These are phyloP conservation scores for Corythucha ciliata DNA, from an alignment of 2,888 invertebrate genomes.

Conservation along the genomic window DNA sequence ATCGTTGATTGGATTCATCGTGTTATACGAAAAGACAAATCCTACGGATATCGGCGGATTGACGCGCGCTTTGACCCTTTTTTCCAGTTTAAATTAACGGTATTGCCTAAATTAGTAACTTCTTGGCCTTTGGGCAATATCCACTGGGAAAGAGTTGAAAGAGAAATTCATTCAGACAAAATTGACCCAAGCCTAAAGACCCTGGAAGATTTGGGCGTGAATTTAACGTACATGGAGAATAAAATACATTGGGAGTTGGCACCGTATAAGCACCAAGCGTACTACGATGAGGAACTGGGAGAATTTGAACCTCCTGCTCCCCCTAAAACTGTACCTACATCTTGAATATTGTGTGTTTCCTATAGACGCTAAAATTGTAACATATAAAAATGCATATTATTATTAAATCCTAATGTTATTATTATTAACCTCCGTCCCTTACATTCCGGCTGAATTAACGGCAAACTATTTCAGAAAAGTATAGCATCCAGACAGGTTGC, in stretches of 20 bases:
- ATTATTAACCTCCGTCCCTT: no score
- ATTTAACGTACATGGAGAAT: conserved; percentile 63
- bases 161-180: conserved; percentile 60
- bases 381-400: no score
- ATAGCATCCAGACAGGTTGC: no score
- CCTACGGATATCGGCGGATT: conserved; percentile 50
- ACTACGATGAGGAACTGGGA: conserved; percentile 64
- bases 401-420: no score
- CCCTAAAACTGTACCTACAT: no score
- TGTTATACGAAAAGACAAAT: conserved; percentile 59
- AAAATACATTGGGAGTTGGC: conserved; percentile 68
- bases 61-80: conserved; percentile 64
- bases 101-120: conserved; percentile 49
- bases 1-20: conserved; percentile 74
- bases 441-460: no score
- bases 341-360: no score
- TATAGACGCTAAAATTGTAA: no score
- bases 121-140: conserved; percentile 58
- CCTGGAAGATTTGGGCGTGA: conserved; percentile 79
- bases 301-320: conserved; percentile 60
- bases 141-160: conserved; percentile 72
- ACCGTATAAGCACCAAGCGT: conserved; percentile 51
- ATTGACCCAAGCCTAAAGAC: conserved; percentile 57
- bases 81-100: conserved; percentile 54
- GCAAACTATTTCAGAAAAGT: no score